phyloP scores from a whole-genome alignment of 2,797 vertebrate species.

The Buceros bicornis region DNA sequence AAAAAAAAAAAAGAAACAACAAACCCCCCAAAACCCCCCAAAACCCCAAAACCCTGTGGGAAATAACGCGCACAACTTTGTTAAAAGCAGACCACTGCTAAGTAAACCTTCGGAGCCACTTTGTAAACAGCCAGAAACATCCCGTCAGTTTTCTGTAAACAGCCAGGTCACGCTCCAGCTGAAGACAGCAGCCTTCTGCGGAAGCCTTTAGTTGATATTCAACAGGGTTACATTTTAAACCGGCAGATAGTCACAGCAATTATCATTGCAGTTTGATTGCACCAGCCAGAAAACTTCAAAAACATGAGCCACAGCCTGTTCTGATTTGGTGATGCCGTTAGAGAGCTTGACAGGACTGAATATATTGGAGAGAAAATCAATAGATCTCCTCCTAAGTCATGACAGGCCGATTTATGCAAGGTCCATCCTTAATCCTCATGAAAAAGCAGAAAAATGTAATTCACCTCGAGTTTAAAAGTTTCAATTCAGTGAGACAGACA shows the following conservation, averaged over 20 bases:
- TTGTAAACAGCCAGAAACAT: conserved; percentile 74
- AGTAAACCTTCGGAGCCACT: conserved; percentile 64
- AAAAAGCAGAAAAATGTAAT: not conserved
- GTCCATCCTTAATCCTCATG: not conserved
- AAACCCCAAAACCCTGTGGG: not conserved
- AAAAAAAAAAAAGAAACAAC: not conserved
- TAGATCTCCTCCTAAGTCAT: not conserved
- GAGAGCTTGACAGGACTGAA: not conserved
- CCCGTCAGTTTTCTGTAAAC: conserved; percentile 66
- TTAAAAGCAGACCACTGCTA: conserved; percentile 55
- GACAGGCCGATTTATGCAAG: not conserved
- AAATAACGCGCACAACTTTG: not conserved
- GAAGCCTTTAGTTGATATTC: conserved; percentile 25
- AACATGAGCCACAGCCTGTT: not conserved
- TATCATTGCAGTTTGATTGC: not conserved
- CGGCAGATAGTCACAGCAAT: not conserved
- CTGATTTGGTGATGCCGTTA: not conserved
- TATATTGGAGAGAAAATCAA: not conserved
- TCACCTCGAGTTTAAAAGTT: not conserved
- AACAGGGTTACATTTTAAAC: conserved; percentile 23
- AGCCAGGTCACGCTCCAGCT: conserved; percentile 18
- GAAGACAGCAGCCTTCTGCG: not conserved
- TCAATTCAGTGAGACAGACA: not conserved
- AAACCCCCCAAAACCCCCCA: not conserved
- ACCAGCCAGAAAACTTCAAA: not conserved